These are phyloP conservation scores for Neuroterus valhalla DNA, from an alignment of 1,140 invertebrate genomes.

Conservation along the genomic window DNA sequence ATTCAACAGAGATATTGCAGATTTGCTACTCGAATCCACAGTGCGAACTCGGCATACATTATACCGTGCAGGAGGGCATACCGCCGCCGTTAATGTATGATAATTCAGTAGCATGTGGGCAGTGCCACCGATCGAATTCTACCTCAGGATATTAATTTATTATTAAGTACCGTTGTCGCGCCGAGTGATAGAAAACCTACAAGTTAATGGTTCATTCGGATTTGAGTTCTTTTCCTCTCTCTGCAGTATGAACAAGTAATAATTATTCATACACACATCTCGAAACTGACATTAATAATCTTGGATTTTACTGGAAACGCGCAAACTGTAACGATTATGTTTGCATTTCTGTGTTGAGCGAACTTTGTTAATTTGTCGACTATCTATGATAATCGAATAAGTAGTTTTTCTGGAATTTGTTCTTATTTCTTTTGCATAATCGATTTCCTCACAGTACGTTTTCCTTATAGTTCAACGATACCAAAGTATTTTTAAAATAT, in stretches of 20 bases:
- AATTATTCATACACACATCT: not conserved
- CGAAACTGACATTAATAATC: not conserved
- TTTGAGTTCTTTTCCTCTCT: not conserved
- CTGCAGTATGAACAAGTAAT: not conserved
- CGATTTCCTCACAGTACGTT: too few species aligned
- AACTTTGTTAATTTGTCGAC: not conserved
- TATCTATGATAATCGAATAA: not conserved
- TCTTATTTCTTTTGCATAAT: not conserved
- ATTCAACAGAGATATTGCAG: constrained; percentile 26
- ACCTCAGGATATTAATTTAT: constrained; percentile 11
- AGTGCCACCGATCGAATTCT: not conserved
- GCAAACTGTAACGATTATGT: not conserved
- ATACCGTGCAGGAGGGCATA: not conserved
- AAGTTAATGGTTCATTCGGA: constrained; percentile 1
- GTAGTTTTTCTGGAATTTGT: not conserved
- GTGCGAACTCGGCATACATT: constrained; percentile 2
- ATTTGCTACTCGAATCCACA: constrained; percentile 8
- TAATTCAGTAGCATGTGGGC: constrained; percentile 20
- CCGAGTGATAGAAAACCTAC: constrained; percentile 10
- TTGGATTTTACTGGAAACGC: not conserved
- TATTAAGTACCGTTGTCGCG: constrained; percentile 29
- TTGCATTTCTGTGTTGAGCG: not conserved
- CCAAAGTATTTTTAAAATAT: too few species aligned
- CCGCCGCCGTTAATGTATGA: constrained; percentile 27
- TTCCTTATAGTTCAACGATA: too few species aligned